These are phyloP conservation scores for Platycercus adscitus DNA, from an alignment of 2,113 vertebrate species.

Conservation along the genomic window DNA sequence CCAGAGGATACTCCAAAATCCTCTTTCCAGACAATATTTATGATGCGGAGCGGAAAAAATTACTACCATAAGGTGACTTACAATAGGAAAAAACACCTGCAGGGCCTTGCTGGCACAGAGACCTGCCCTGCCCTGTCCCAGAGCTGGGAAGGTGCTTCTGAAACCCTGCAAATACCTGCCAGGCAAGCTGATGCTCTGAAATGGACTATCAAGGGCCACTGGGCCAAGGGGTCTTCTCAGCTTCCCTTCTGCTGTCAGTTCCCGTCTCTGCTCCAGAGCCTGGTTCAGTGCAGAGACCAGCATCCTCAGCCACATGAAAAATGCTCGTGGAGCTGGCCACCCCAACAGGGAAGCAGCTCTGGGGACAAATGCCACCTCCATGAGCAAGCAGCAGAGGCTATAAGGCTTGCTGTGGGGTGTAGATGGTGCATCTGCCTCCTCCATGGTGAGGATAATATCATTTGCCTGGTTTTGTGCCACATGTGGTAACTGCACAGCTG, in stretches of 20 bases:
- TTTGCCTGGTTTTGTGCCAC: neutral
- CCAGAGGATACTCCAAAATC: neutral
- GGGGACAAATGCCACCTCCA: fast-evolving
- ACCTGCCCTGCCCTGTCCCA: fast-evolving
- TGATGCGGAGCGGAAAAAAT: fast-evolving
- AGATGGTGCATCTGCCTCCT: neutral
- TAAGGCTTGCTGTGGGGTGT: neutral
- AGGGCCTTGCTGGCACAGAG: neutral
- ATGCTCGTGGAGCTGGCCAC: neutral
- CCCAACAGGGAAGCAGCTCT: neutral
- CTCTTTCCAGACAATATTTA: neutral
- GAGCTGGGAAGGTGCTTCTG: neutral
- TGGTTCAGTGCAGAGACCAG: fast-evolving
- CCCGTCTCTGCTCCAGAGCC: neutral
- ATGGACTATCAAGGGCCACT: too few species aligned
- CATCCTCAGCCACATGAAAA: fast-evolving
- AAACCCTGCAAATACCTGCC: neutral
- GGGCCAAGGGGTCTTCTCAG: neutral
- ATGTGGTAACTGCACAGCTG: neutral
- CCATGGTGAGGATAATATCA: neutral
- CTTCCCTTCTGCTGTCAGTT: neutral
- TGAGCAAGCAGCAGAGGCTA: neutral
- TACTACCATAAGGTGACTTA: neutral
- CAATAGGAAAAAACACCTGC: neutral
- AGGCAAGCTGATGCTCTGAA: fast-evolving